Evolutionary conservation across 1,140 invertebrate genomes (phyloP).

Genomic region (Matsumurasca onukii): DNA sequence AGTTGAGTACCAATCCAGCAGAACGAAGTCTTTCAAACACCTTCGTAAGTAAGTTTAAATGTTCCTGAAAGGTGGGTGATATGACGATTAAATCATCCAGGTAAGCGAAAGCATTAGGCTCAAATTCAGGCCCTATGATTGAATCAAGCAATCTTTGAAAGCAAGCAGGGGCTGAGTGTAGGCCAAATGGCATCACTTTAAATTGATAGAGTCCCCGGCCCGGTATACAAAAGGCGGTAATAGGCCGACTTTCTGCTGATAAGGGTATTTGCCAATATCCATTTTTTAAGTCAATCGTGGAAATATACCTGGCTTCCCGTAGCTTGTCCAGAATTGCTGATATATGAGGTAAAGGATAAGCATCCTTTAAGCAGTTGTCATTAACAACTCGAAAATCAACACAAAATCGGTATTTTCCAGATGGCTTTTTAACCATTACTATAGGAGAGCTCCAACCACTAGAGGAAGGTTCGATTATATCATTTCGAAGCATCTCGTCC

Average conservation of each 20-base stretch:
- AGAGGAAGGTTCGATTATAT: conserved; percentile 48
- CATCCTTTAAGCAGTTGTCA: conserved; percentile 43
- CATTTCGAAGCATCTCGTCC: conserved; percentile 42
- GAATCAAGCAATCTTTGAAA: conserved; percentile 43
- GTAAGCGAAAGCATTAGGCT: conserved; percentile 35
- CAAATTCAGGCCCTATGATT: conserved; percentile 27
- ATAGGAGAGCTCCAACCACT: conserved; percentile 51
- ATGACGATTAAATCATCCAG: conserved; percentile 44
- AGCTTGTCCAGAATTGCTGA: conserved; percentile 43
- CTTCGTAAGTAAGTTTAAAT: conserved; percentile 36
- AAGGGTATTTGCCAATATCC: too few species aligned
- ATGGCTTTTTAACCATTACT: too few species aligned
- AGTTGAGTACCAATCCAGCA: conserved; percentile 42
- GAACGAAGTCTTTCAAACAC: conserved; percentile 38
- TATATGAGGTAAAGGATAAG: conserved; percentile 42
- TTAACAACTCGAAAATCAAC: conserved; percentile 52
- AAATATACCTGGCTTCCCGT: conserved; percentile 41
- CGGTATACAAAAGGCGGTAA: conserved; percentile 38
- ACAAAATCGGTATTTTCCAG: conserved; percentile 50
- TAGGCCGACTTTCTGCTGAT: conserved; percentile 37
- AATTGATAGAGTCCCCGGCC: conserved; percentile 44
- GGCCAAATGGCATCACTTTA: conserved; percentile 45
- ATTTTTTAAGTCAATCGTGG: conserved; percentile 43
- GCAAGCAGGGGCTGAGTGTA: conserved; percentile 43
- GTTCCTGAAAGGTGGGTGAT: conserved; percentile 38